phyloP scores from a whole-genome alignment of 2,888 invertebrate genomes.

The Callyntrura guangdongensis region DNA sequence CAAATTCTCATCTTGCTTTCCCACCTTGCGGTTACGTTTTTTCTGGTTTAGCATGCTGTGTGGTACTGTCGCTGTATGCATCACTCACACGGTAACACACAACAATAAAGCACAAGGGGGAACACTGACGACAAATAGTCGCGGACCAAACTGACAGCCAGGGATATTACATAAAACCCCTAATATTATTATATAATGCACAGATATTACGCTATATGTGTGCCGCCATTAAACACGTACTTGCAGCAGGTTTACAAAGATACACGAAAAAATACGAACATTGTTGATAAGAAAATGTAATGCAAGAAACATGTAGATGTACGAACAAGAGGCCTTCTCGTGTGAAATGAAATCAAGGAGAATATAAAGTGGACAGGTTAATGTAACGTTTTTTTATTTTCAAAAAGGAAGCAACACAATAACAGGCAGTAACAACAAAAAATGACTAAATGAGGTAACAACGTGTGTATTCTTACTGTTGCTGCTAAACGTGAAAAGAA shows the following conservation, averaged over 20 bases:
- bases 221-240: neutral
- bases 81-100: conserved; percentile 6
- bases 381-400: conserved; percentile 63
- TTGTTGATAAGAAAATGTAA: conserved; percentile 24
- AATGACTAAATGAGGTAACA: conserved; percentile 52
- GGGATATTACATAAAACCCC: neutral
- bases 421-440: conserved; percentile 27
- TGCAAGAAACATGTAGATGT: neutral
- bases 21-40: conserved; percentile 63
- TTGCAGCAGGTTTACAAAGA: neutral
- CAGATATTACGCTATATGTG: no score
- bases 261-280: neutral
- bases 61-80: conserved; percentile 49
- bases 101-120: conserved; percentile 4
- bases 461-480: neutral
- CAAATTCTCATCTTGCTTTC: conserved; percentile 72
- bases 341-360: conserved; percentile 66
- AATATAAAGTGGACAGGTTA: conserved; percentile 73
- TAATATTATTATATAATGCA: neutral
- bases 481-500: neutral
- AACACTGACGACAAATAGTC: neutral
- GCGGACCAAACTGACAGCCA: neutral
- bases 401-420: conserved; percentile 49
- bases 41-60: conserved; percentile 74
- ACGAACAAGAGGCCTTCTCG: conserved; percentile 48